Evolutionary conservation across 2,888 invertebrate genomes (phyloP), one percentile per base, ranked within the genome.

Genomic region (Ptychoptera contaminata): DNA sequence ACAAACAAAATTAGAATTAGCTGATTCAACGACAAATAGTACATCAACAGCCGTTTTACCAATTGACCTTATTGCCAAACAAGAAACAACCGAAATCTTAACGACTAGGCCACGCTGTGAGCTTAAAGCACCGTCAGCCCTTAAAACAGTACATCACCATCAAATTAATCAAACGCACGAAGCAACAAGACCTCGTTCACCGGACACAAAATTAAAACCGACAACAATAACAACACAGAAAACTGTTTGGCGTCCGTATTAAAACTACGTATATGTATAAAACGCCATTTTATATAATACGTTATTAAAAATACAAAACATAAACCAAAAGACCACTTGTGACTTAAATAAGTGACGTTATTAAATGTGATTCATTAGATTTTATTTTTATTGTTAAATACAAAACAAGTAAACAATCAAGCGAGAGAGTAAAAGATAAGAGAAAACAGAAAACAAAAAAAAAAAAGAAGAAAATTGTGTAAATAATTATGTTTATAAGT

Each of bases 231-330:
- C 71, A 29, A 66, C 71, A 40, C 72, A 76, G 46, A 81, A 81
- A 67, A 74, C 75, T 11, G 82, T 82, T 31, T 82, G 82, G 82
- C 67, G 82, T 55, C 82, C 82, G 46, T 82, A 82, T 70, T 82
- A 58, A 59, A n/a, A n/a, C n/a, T n/a, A n/a, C n/a, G n/a, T n/a
- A 44, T 42, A 7, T 15, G 15, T 5, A 16, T 23, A 23, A 5
- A 3, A 23, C 23, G 23, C 7, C 23, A 23, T 5, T 23, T 23
- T 5, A n/a, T n/a, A n/a, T n/a, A 5, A 7, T 23, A 5, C 23
- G 23, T 23, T 23, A 23, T 23, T 23, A 23, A 23, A 3, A 5
- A 23, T 5, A 5, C 7, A 23, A 23, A 23, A n/a, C n/a, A n/a
- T n/a, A 23, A 23, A 23, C 23, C 23, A 23, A 23, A 23, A 23